Conservation (phyloP, 2,888 invertebrate species). For the Agrilus mali region DNA sequence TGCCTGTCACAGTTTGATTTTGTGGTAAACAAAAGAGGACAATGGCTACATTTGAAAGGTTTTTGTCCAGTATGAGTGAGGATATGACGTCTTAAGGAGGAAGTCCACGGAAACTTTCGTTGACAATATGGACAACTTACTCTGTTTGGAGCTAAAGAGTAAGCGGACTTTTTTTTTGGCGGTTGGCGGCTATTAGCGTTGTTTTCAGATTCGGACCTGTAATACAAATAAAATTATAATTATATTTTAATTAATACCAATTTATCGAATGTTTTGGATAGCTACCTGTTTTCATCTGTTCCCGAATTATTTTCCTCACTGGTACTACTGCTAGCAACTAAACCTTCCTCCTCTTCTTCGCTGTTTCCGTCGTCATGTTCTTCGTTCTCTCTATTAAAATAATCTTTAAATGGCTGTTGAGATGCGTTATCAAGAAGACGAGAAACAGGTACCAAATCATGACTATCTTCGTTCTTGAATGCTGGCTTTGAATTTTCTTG, state of each 20-base stretch:
- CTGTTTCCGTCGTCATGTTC: constrained; percentile 36
- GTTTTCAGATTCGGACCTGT: constrained; percentile 54
- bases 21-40: constrained; percentile 87
- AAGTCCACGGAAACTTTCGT: constrained; percentile 93
- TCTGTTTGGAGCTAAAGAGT: constrained; percentile 87
- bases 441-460: constrained; percentile 67
- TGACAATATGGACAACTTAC: constrained; percentile 89
- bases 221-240: constrained; percentile 18
- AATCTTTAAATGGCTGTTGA: constrained; percentile 49
- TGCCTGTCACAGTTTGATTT: constrained; percentile 97
- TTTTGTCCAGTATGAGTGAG: constrained; percentile 94
- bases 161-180: constrained; percentile 84
- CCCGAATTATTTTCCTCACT: constrained; percentile 76
- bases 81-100: constrained; percentile 87
- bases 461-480: constrained; percentile 35
- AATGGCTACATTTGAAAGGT: constrained; percentile 89
- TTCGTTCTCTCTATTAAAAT: constrained; percentile 40
- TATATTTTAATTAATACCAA: not conserved
- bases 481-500: too few species aligned
- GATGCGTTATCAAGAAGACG: constrained; percentile 63
- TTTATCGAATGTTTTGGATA: constrained; percentile 11
- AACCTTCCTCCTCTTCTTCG: constrained; percentile 67
- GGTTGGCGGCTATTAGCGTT: constrained; percentile 34
- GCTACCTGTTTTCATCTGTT: constrained; percentile 66
- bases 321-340: constrained; percentile 63